A percentile compares a stretch with the other conserved stretches of the same genome.
These are phyloP conservation scores for Choloepus hoffmanni DNA, from an alignment of 2,113 vertebrate genomes.

Conservation along the genomic window DNA sequence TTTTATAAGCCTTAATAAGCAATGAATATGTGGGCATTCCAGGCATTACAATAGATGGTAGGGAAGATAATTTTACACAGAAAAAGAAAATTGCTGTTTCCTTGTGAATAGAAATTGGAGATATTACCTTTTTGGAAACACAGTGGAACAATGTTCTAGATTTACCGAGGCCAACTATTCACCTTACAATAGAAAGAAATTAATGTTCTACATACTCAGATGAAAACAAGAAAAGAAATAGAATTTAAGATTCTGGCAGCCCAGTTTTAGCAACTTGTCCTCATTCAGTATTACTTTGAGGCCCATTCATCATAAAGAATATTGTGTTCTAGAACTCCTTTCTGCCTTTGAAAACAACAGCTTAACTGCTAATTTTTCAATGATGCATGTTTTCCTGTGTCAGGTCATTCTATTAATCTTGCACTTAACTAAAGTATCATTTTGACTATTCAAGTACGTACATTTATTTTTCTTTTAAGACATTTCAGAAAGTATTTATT, in stretches of 20 bases:
- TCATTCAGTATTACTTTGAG: not conserved
- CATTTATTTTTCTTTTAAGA: not conserved
- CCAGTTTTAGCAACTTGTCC: not conserved
- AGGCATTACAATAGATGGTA: not conserved
- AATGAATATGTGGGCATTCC: not conserved
- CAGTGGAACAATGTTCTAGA: not conserved
- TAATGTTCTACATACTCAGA: not conserved
- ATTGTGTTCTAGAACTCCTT: not conserved
- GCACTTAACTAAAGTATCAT: not conserved
- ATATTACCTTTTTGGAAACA: not conserved
- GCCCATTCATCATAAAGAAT: not conserved
- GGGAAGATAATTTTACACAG: not conserved
- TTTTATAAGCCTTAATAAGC: not conserved
- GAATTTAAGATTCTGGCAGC: not conserved
- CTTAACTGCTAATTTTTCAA: not conserved
- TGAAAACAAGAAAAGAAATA: not conserved
- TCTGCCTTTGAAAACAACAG: not conserved
- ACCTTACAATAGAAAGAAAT: not conserved
- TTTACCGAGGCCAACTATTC: not conserved
- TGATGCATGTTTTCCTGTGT: not conserved
- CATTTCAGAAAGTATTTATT: conserved; percentile 33
- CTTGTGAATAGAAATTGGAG: not conserved
- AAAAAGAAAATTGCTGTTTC: not conserved
- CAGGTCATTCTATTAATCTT: conserved; percentile 15
- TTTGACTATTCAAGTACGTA: not conserved